These are phyloP conservation scores for Pluvialis apricaria DNA, from an alignment of 2,113 vertebrate genomes.

Conservation along the genomic window DNA sequence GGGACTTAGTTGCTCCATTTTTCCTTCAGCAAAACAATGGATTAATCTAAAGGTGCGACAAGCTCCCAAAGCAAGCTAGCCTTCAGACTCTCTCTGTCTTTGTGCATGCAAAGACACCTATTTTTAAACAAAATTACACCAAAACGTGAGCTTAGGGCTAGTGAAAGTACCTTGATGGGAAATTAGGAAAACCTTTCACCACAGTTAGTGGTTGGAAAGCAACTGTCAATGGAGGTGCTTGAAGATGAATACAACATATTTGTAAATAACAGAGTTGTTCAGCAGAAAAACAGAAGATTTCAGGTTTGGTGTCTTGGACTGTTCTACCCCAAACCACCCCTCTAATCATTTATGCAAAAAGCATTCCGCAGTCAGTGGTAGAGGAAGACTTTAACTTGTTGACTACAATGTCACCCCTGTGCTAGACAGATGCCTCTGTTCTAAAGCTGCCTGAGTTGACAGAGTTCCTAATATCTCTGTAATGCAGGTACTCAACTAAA, in stretches of 20 bases:
- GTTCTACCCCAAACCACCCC: neutral
- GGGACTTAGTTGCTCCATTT: neutral
- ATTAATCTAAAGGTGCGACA: neutral
- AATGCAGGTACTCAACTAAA: neutral
- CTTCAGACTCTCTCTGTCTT: neutral
- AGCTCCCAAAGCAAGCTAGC: neutral
- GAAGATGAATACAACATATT: neutral
- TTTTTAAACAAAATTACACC: neutral
- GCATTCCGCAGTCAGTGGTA: neutral
- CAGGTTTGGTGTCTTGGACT: neutral
- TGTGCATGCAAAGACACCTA: neutral
- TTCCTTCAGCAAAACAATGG: neutral
- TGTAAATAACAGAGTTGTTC: neutral
- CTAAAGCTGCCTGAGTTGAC: neutral
- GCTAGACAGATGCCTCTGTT: neutral
- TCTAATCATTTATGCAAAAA: neutral
- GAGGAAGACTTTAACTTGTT: neutral
- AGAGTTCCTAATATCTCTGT: neutral
- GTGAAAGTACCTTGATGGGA: neutral
- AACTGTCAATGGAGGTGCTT: neutral
- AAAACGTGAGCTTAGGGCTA: neutral
- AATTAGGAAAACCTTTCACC: neutral
- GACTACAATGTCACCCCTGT: neutral
- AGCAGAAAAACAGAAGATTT: neutral
- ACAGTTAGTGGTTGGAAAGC: neutral